Evolutionary conservation across 2,113 vertebrate genomes (phyloP), one percentile per base, ranked within the genome.

Genomic region (Nothocercus nigrocapillus): DNA sequence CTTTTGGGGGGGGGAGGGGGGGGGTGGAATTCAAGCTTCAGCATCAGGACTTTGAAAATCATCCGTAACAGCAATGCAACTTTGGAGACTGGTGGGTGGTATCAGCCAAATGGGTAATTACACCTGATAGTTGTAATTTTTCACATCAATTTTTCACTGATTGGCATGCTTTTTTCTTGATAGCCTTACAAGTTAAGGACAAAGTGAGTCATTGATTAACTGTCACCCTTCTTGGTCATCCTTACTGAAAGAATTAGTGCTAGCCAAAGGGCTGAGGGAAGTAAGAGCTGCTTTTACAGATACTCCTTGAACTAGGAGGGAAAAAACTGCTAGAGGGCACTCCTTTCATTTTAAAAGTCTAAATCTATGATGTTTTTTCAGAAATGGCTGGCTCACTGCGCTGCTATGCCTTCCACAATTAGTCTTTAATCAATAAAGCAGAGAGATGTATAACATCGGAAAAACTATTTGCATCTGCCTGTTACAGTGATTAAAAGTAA

Each of bases 191-290:
- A 88, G 66, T 89, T 74, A 95, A 94, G 69, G 75, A 89, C 86
- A 94, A 90, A 96, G 77, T 63, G 89, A 96, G 11, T 88, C 78
- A 96, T 58, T 91, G 96, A 97, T 96, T 97, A 97, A 36, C 89
- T 98, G 94, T 88, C 95, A 97, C 38, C 27, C 61, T 34, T 79
- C 73, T 47, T 80, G 59, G 32, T 69, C 83, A 88, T 83, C 89
- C 27, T 69, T 85, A 36, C 30, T 51, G 79, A 85, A 86, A 82
- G 44, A 89, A 61, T 79, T 84, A 90, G 58, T 68, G 30, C 9
- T 85, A 79, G 42, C 16, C 67, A 83, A 83, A 89, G 47, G 62
- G 40, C 73, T 84, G 42, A 70, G 21, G 38, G 47, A 77, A 90
- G 72, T 17, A 42, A 92, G 24, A 84, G n/a, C 14, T 22, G 11